Evolutionary conservation across 2,888 invertebrate species (phyloP), one percentile per base, ranked within the genome.

Genomic region (Sycophila texana): DNA sequence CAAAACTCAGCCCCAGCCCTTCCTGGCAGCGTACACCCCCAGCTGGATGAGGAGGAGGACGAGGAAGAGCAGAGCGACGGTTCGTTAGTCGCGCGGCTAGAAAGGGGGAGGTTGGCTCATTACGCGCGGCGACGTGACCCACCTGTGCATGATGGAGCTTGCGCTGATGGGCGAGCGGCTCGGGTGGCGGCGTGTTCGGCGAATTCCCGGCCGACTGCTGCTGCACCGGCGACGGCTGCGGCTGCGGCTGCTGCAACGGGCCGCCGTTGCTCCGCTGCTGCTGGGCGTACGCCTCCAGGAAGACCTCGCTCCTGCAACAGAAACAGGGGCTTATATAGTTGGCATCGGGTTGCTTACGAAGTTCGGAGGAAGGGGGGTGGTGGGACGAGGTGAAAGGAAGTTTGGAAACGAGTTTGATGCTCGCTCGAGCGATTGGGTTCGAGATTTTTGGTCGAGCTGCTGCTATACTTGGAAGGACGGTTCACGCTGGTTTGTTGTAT

Each of bases 261-360:
- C 20, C 16, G 74, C 63, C 61, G 88, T 82, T 94, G 94, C 66
- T 61, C 12, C 55, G 65, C 47, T 65, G 63, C 20, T 61, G 87
- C 81, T 94, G 94, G 83, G 95, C 92, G 88, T 95, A 95, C 55
- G 95, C 94, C 89, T 95, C 95, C 87, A 95, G 92, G 90, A 95
- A 95, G 83, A 93, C 93, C 88, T 94, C 94, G 91, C 94, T 95
- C 92, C 95, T 95, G 93, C 39, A 39, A 39, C 39, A 39, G 0
- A 94, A 94, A 26, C 61, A 65, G 4, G 63, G 63, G 51, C n/a
- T 55, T 18, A 63, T 22, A 26, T 14, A 53, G n/a, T n/a, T 13
- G 58, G 5, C 3, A 7, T 26, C n/a, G 66, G 55, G 66, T 74
- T 74, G 49, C 58, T 65, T 74, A 12, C 47, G 71, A 57, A 4